Evolutionary conservation across 2,113 vertebrate species (phyloP), one percentile per base, ranked within the genome.

Genomic region (Hassar affinis): DNA sequence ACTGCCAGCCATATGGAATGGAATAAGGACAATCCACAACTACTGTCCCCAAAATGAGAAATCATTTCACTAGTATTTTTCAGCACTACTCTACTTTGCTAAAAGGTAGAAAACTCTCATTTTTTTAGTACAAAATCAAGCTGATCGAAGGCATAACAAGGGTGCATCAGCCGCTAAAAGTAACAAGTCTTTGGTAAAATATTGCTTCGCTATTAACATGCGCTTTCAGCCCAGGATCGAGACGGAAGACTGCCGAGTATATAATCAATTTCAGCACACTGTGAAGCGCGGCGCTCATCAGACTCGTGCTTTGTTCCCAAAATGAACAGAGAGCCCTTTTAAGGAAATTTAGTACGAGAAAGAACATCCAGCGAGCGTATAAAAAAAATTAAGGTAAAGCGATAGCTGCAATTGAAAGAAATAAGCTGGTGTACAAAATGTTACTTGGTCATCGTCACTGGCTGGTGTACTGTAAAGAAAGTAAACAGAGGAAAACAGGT

Each of bases 151-250:
- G 62, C 80, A 85, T 38, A 62, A 25, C 30, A 59, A 38, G 51
- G 33, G 59, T 35, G 71, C 45, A 62, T 59, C 18, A 82, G 69
- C 35, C 76, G 57, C 57, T 74, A 76, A 49, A 82, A 82, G 49
- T 57, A 45, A 45, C 17, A 52, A 62, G 33, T 88, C 84, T 88
- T 88, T 88, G 84, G 87, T 88, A 85, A 83, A 61, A 83, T 74
- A 66, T 76, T 72, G 42, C 20, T 84, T 84, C 81, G 81, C 78
- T 74, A 78, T 61, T 51, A 57, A 20, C 83, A 80, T 84, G 83
- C 86, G 66, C 75, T 82, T 75, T 54, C 38, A 59, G 61, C 38
- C 56, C 59, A 61, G 47, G 18, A 64, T 64, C 30, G 56, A 83
- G 49, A 78, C 74, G 84, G 84, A 87, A 87, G 84, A 87, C 80